A percentile compares a stretch with the other conserved stretches of the same genome.
Conservation (phyloP, 2,113 vertebrate genomes). For the Vidua chalybeata region DNA sequence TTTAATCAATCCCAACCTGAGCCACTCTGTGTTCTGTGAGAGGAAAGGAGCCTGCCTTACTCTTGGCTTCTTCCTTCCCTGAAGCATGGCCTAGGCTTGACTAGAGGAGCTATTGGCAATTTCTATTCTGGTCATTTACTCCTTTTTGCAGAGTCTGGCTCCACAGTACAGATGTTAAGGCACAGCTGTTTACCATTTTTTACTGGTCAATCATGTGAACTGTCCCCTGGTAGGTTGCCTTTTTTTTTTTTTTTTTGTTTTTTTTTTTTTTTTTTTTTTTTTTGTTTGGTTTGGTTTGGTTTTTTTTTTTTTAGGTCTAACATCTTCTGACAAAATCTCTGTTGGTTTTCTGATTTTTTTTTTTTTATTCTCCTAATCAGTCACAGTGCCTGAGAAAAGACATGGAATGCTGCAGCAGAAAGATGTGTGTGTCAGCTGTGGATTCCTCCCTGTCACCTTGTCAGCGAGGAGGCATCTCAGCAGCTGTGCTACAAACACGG, state of each 20-base stretch:
- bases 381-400: slow-evolving; percentile 39
- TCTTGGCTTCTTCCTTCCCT: neutral
- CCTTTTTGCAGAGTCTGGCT: neutral
- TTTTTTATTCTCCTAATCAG: slow-evolving; percentile 49
- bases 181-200: slow-evolving; percentile 65
- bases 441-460: slow-evolving; percentile 37
- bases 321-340: slow-evolving; percentile 49
- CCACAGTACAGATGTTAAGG: slow-evolving; percentile 53
- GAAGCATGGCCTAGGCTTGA: neutral
- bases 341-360: neutral
- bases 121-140: neutral
- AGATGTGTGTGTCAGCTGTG: slow-evolving; percentile 49
- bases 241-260: neutral
- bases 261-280: neutral
- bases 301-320: neutral
- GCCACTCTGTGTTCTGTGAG: neutral
- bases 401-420: slow-evolving; percentile 33
- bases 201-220: slow-evolving; percentile 18
- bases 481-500: neutral
- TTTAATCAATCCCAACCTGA: neutral
- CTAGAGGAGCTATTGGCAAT: neutral
- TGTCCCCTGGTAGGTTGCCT: slow-evolving; percentile 45
- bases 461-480: slow-evolving; percentile 12
- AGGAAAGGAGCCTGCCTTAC: fast-evolving
- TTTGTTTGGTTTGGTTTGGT: too few species aligned